A percentile compares a stretch with the other conserved stretches of the same genome.
Conservation (phyloP, 2,797 vertebrate genomes). For the Lepus oiostolus region DNA sequence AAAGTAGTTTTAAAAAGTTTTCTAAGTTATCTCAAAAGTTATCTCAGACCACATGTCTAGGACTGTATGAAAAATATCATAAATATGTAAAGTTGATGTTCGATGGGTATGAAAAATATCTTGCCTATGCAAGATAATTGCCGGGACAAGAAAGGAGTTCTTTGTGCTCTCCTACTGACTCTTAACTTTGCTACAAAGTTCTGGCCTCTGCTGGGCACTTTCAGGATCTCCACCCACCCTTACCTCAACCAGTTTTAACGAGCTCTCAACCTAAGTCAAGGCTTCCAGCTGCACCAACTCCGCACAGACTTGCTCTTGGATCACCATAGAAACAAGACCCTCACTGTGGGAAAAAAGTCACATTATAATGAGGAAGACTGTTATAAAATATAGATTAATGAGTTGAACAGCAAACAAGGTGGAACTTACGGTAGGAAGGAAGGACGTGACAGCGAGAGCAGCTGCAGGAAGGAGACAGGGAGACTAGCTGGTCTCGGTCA, state of each 20-base stretch:
- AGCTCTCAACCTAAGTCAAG: constrained; percentile 48
- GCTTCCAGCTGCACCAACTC: neutral
- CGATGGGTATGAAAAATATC: neutral
- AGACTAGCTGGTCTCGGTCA: neutral
- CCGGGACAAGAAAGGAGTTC: neutral
- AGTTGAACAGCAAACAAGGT: constrained; percentile 2
- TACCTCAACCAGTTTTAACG: neutral
- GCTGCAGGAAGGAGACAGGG: neutral
- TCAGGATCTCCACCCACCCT: neutral
- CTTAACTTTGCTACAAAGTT: neutral
- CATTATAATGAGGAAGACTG: constrained; percentile 63
- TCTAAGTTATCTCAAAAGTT: constrained; percentile 43
- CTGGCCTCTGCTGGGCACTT: neutral
- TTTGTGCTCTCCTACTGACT: neutral
- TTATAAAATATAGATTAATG: constrained; percentile 42
- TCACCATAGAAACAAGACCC: constrained; percentile 71
- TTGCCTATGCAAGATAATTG: neutral
- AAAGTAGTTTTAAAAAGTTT: constrained; percentile 34
- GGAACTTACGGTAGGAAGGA: constrained; percentile 11
- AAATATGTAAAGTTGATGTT: constrained; percentile 23
- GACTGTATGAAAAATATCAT: constrained; percentile 11
- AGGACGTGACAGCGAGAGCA: neutral
- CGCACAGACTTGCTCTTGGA: constrained; percentile 18
- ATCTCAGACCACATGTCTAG: constrained; percentile 25
- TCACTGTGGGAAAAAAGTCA: neutral